Evolutionary conservation across 1,140 invertebrate species (phyloP).

Genomic region (Euwallacea similis): DNA sequence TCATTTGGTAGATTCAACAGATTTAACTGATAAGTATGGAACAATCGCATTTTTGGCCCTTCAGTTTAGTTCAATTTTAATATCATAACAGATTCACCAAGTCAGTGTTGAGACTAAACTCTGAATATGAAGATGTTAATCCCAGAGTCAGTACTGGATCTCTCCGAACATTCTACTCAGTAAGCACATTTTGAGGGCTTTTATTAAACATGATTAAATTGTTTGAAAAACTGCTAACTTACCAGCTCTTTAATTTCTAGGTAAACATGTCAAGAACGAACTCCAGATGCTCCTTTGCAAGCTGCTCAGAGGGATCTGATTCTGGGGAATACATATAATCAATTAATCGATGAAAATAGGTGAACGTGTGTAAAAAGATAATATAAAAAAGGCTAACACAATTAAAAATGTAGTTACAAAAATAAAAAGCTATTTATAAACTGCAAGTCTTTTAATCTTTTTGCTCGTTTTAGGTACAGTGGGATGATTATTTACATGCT

Average conservation of each 20-base stretch:
- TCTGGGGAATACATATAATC: too few species aligned
- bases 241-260: background rate
- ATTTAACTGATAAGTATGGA: slow-evolving; percentile 16
- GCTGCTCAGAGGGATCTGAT: slow-evolving; percentile 6
- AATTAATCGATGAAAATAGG: background rate
- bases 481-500: background rate
- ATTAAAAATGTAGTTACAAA: background rate
- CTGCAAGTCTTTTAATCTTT: background rate
- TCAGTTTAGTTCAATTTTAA: background rate
- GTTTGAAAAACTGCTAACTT: background rate
- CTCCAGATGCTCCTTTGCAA: background rate
- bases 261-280: background rate
- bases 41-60: background rate
- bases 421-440: background rate
- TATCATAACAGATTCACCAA: slow-evolving; percentile 25
- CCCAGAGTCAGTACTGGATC: slow-evolving; percentile 26
- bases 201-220: background rate
- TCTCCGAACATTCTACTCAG: slow-evolving; percentile 24
- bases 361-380: background rate
- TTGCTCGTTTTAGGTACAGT: background rate
- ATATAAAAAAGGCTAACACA: background rate
- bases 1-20: slow-evolving; percentile 23
- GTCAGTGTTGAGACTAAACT: slow-evolving; percentile 21
- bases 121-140: slow-evolving; percentile 9
- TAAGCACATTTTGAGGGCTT: slow-evolving; percentile 2